Evolutionary conservation across 1,140 invertebrate genomes (phyloP).

Genomic region (Meloidogyne floridensis): DNA sequence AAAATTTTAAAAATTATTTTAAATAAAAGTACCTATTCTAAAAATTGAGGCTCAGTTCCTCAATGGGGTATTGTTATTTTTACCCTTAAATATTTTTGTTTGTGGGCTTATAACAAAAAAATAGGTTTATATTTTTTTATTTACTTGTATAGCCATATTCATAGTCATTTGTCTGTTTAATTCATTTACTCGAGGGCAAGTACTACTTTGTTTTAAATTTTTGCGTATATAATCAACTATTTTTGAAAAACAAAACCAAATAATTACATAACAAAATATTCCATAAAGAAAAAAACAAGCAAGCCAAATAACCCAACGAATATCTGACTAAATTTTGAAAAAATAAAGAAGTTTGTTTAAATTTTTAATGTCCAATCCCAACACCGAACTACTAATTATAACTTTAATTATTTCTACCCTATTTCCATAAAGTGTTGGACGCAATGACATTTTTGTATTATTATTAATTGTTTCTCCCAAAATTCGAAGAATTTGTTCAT

Average conservation of each 20-base stretch:
- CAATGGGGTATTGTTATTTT: no score
- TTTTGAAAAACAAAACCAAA: not conserved
- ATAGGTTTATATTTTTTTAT: not conserved
- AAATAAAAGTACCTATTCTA: no score
- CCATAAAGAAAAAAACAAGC: not conserved
- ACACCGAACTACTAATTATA: no score
- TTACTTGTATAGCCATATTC: slow-evolving; percentile 4
- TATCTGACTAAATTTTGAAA: slow-evolving; percentile 1
- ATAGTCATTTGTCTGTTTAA: slow-evolving; percentile 7
- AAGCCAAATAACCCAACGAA: slow-evolving; percentile 9
- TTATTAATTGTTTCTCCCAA: not conserved
- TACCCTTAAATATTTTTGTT: no score
- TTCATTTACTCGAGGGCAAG: not conserved
- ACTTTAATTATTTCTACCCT: not conserved
- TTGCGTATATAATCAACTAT: not conserved
- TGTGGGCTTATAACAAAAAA: no score
- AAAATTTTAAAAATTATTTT: no score
- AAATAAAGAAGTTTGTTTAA: not conserved
- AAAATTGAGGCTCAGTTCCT: no score
- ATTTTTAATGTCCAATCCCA: not conserved
- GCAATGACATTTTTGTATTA: not conserved
- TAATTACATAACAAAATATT: slow-evolving; percentile 7
- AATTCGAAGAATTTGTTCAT: not conserved
- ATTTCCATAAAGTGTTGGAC: slow-evolving; percentile 4
- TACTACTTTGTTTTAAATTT: slow-evolving; percentile 7